Base-by-base conservation (phyloP, 1,140 invertebrate genomes). In the Phymastichus coffea region DNA sequence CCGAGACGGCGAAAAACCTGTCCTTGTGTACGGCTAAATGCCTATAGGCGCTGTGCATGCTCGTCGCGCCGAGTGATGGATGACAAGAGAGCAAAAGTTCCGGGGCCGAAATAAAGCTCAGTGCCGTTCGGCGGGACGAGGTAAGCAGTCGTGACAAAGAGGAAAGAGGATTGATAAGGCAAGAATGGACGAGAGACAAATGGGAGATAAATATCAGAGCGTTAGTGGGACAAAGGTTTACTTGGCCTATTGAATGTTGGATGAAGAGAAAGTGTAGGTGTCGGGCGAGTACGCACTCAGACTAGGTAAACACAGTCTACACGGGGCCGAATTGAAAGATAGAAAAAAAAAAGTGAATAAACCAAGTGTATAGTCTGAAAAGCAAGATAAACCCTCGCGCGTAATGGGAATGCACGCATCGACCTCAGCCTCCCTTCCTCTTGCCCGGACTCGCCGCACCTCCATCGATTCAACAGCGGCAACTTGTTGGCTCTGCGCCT, bases 391-490 rank as follows among this genome's bases (percentile, higher is more conserved):
- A 63, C 41, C 44, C n/a, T n/a, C n/a, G n/a, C n/a, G n/a, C n/a
- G n/a, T n/a, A n/a, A n/a, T n/a, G 63, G 37, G 55, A 41, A 57
- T 63, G 65, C 64, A 68, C 67, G 67, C 67, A 66, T n/a, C n/a
- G n/a, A n/a, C n/a, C n/a, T n/a, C n/a, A n/a, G n/a, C n/a, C n/a
- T 68, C 54, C 69, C 66, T 67, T 65, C 66, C 63, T 68, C 60
- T n/a, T n/a, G n/a, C n/a, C 59, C 64, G 68, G 65, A 63, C 70
- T 70, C 64, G 63, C 67, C 68, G 64, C 66, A 63, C 70, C 70
- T 71, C 69, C 73, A 79, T 79, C 76, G 76, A 78, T 77, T 78
- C 69, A 58, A 71, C 70, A 70, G 70, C 71, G 66, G 69, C 75
- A 79, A 79, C 75, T 78, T 79, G 77, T 79, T 77, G 73, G 74